Conservation (phyloP, 35 echinoderm and acorn worm species). For the Patiria miniata region DNA sequence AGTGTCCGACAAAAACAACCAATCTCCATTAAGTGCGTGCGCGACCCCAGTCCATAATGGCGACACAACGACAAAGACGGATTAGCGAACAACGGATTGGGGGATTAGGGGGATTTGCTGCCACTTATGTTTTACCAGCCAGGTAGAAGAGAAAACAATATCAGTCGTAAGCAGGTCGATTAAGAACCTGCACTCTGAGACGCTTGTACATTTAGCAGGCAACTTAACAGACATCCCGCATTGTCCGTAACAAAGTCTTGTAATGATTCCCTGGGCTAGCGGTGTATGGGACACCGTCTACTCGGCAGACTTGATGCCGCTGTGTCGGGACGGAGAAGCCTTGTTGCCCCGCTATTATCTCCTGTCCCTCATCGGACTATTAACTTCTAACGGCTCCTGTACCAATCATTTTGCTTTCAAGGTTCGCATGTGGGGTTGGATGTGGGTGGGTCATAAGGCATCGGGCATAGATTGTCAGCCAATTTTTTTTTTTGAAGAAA, state of each 20-base stretch:
- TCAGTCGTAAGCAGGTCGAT: slow-evolving; percentile 21
- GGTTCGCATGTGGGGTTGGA: too few relatives aligned
- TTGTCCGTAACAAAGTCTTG: not conserved
- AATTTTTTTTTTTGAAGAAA: too few relatives aligned
- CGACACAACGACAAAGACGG: slow-evolving; percentile 3
- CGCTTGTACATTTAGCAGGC: slow-evolving; percentile 30
- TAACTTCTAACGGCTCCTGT: not conserved
- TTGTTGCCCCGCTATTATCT: not conserved
- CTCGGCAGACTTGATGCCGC: not conserved
- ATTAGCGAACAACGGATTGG: not conserved
- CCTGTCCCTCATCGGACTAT: slow-evolving; percentile 3
- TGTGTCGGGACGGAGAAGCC: not conserved
- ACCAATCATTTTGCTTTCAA: not conserved
- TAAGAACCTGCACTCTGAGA: not conserved
- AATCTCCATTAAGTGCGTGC: slow-evolving; percentile 5
- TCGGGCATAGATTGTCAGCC: too few relatives aligned
- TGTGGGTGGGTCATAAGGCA: too few relatives aligned
- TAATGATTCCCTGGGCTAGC: not conserved
- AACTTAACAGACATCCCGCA: not conserved
- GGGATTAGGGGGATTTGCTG: not conserved
- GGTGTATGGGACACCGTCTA: not conserved
- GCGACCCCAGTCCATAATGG: not conserved
- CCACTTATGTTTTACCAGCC: slow-evolving; percentile 21
- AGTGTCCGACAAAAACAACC: not conserved
- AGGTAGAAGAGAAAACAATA: slow-evolving; percentile 10